Evolutionary conservation across 2,113 vertebrate species (phyloP), one percentile per base, ranked within the genome.

Genomic region (Menidia beryllina): DNA sequence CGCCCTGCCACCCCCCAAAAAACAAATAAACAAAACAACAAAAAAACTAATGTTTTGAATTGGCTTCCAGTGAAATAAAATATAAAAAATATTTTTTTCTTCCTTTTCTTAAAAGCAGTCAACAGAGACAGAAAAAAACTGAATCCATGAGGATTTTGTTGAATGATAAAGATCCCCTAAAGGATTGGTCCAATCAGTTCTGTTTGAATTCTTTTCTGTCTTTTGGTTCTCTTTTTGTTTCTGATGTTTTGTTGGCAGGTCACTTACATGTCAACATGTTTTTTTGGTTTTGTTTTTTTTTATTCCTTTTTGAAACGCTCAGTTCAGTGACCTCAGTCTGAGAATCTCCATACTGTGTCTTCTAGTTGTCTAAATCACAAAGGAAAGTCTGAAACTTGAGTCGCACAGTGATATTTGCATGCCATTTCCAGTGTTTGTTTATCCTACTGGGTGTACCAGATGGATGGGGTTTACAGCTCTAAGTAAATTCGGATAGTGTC

Each of bases 281-380:
- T 77, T 85, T 30, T 57, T 78, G 74, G 60, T 26, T 8, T 52
- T 43, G 71, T 47, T 57, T 59, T 45, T 19, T 45, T 45, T n/a
- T 19, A 45, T 66, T 57, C 25, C 1, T 41, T 74, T 82, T 84
- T 39, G 43, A 81, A 92, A 90, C 88, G 71, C 83, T 92, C 93
- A 96, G 95, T 94, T 93, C 96, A 96, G 96, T 98, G 97, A 97
- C 96, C 97, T 96, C 94, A 95, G 92, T 93, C 94, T 91, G 93
- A 91, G 93, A 94, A 94, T 97, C 96, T 99, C 96, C 98, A 99
- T 98, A 99, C 97, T 99, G 98, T 99, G 97, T 98, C 95, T 91
- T 87, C 74, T 55, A 82, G 25, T 45, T 68, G 30, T 60, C 38
- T 34, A 57, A 85, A 81, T 36, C 39, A 48, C 56, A 68, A 75